These are phyloP conservation scores for Protomyctophum bolini DNA, from an alignment of 2,113 vertebrate genomes.

Conservation along the genomic window DNA sequence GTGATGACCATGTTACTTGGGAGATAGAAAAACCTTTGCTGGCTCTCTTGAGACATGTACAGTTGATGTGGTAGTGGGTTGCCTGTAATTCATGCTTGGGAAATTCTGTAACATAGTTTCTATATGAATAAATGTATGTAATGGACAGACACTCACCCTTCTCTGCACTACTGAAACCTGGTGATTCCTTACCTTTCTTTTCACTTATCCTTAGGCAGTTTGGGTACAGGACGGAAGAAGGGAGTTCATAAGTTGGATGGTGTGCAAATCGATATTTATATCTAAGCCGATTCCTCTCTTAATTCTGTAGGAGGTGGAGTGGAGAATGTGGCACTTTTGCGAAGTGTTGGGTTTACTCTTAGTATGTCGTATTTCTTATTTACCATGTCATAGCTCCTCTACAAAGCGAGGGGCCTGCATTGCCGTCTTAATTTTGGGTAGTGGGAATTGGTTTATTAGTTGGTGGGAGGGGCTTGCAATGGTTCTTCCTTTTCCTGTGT, in stretches of 20 bases:
- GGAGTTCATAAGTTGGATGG: slow-evolving; percentile 32
- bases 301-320: slow-evolving; percentile 41
- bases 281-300: slow-evolving; percentile 41
- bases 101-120: slow-evolving; percentile 79
- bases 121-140: slow-evolving; percentile 78
- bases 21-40: slow-evolving; percentile 62
- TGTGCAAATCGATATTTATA: slow-evolving; percentile 58
- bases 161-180: slow-evolving; percentile 60
- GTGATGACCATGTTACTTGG: slow-evolving; percentile 64
- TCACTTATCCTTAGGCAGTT: neutral
- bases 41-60: slow-evolving; percentile 71
- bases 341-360: slow-evolving; percentile 22
- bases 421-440: slow-evolving; percentile 64
- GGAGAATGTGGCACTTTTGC: slow-evolving; percentile 45
- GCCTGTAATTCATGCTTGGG: slow-evolving; percentile 76
- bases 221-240: slow-evolving; percentile 41
- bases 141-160: slow-evolving; percentile 56
- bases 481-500: slow-evolving; percentile 50
- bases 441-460: slow-evolving; percentile 53
- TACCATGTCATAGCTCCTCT: slow-evolving; percentile 29
- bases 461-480: slow-evolving; percentile 12
- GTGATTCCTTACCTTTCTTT: slow-evolving; percentile 22
- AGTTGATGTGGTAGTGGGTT: slow-evolving; percentile 75
- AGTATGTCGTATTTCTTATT: slow-evolving; percentile 29
- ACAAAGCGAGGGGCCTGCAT: slow-evolving; percentile 39